Conservation (phyloP, 2,888 invertebrate genomes). For the Lissocephala sabroskyi region DNA sequence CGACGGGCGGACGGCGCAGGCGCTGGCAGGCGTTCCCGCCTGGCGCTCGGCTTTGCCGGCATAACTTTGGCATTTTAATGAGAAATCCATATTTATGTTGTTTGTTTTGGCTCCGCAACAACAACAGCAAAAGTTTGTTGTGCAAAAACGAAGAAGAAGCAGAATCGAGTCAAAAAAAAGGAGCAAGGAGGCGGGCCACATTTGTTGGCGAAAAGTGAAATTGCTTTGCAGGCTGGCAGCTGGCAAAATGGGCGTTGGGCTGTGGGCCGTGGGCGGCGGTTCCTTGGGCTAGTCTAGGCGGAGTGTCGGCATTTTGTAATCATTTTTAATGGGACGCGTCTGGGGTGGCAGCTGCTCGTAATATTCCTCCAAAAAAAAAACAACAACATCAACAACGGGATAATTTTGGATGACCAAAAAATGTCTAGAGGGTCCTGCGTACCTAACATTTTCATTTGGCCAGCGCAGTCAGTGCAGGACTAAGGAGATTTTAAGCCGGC, state of each 20-base stretch:
- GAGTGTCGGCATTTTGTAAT: constrained; percentile 43
- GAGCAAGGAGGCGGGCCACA: constrained; percentile 33
- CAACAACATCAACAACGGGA: too few species aligned
- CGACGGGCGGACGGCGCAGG: too few species aligned
- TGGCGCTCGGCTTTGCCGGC: too few species aligned
- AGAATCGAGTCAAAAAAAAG: too few species aligned
- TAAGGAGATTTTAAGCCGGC: neutral
- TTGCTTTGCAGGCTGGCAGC: constrained; percentile 21
- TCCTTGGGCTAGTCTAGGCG: neutral
- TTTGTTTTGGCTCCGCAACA: constrained; percentile 55
- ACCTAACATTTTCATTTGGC: constrained; percentile 11
- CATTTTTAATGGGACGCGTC: constrained; percentile 49
- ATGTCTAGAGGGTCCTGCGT: too few species aligned
- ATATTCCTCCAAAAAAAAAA: constrained; percentile 11
- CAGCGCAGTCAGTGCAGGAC: neutral
- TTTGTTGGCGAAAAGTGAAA: constrained; percentile 59
- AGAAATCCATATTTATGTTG: constrained; percentile 65
- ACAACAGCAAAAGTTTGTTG: too few species aligned
- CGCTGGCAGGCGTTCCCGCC: too few species aligned
- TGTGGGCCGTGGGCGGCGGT: constrained; percentile 12
- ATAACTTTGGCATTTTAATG: constrained; percentile 59
- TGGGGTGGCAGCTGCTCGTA: constrained; percentile 12
- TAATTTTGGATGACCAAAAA: constrained; percentile 6
- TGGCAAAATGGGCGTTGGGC: neutral
- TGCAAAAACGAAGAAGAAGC: constrained; percentile 25